Base-by-base conservation (phyloP, 92 coral and sea anemone species). In the Plumapathes pennacea region DNA sequence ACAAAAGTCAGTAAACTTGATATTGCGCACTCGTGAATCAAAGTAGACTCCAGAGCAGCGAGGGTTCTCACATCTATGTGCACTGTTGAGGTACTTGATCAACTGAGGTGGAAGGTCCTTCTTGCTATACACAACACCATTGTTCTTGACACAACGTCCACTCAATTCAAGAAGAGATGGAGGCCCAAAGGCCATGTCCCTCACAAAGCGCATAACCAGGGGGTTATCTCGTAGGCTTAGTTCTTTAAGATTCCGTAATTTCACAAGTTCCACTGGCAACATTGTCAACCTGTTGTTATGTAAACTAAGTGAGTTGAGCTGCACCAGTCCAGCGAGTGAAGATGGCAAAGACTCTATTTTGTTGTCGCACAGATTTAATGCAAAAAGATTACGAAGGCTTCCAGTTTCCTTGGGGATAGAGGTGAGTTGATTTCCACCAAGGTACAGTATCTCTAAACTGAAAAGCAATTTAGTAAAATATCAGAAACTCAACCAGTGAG, bases 1-100 rank as follows among this genome's bases (percentile, higher is more conserved):
- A 38, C 98, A 92, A 49, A 92, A 92, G 65, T 92, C 98, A 23
- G 88, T 96, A 81, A 92, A 92, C 78, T 86, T 88, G n/a, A 92
- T 88, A 65, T 85, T 86, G 25, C 83, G 61, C 31, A 92, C 84
- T 13, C 95, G 80, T 13, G 95, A 76, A 54, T 90, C 92, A 84
- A 92, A 92, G 63, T 84, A 92, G 32, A 92, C 98, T 20, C 98
- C 96, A 25, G 71, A 72, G 57, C 98, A 92, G 42, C 62, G 52
- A 1, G 98, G 98, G 48, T 92, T 92, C n/a, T 88, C 96, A 51
- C 98, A 92, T n/a, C 85, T 65, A 9, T 87, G 70, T 36, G 96
- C 98, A 67, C 87, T 88, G 61, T 92, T 82, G 4, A 92, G 90
- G 44, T 82, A 92, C 33, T 69, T 66, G 29, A 92, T 68, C 46